These are phyloP conservation scores for Plusia festucae DNA, from an alignment of 2,888 invertebrate genomes.

Conservation along the genomic window DNA sequence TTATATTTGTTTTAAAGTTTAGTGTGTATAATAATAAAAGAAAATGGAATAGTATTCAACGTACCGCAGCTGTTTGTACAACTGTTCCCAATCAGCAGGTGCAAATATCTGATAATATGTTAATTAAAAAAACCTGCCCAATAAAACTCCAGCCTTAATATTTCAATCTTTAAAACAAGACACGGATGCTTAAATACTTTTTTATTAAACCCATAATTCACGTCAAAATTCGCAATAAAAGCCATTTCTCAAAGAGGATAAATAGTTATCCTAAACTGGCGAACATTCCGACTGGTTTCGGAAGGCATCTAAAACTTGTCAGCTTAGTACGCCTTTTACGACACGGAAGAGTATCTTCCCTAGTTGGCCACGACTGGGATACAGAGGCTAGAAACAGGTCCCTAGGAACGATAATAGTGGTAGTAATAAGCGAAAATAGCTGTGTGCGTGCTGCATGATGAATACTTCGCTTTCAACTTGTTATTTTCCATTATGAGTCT, in stretches of 20 bases:
- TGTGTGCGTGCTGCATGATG: slow-evolving; percentile 40
- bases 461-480: slow-evolving; percentile 22
- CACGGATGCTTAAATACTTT: background rate
- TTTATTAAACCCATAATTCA: slow-evolving; percentile 3
- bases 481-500: slow-evolving; percentile 29
- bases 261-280: slow-evolving; percentile 13
- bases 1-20: background rate
- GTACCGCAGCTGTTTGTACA: slow-evolving; percentile 19
- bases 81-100: slow-evolving; percentile 25
- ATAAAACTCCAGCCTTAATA: slow-evolving; percentile 9
- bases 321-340: slow-evolving; percentile 49
- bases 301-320: slow-evolving; percentile 39
- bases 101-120: slow-evolving; percentile 16
- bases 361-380: slow-evolving; percentile 54
- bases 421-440: slow-evolving; percentile 59
- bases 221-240: slow-evolving; percentile 10
- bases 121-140: slow-evolving; percentile 9
- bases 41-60: background rate
- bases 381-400: slow-evolving; percentile 53
- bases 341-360: slow-evolving; percentile 60
- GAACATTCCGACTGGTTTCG: slow-evolving; percentile 25
- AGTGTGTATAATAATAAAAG: background rate
- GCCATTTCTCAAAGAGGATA: slow-evolving; percentile 3
- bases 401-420: slow-evolving; percentile 57
- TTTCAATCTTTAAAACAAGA: slow-evolving; percentile 9